These are phyloP conservation scores for Pectinophora gossypiella DNA, from an alignment of 1,140 invertebrate genomes.

Conservation along the genomic window DNA sequence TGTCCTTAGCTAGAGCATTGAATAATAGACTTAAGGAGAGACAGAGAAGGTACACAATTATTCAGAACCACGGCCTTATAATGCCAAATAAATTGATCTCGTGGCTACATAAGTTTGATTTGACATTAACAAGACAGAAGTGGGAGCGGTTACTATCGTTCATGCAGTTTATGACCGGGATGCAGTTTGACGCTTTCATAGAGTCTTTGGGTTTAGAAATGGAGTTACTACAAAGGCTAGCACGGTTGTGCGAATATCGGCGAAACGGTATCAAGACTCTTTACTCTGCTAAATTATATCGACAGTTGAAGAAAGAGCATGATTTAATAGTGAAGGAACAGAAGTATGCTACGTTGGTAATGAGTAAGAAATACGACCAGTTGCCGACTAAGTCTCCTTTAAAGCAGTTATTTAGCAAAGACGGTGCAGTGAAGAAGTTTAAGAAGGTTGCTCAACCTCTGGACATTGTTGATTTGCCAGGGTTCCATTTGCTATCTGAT, in stretches of 20 bases:
- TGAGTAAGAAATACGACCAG: constrained; percentile 54
- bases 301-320: constrained; percentile 79
- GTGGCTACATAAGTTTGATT: constrained; percentile 80
- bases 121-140: constrained; percentile 77
- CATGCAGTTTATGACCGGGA: constrained; percentile 83
- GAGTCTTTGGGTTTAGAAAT: constrained; percentile 84
- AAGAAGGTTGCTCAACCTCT: constrained; percentile 76
- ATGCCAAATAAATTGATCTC: constrained; percentile 79
- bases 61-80: constrained; percentile 88
- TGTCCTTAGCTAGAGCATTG: constrained; percentile 81
- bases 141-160: constrained; percentile 81
- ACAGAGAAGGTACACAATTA: constrained; percentile 81
- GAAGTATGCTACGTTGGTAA: constrained; percentile 59
- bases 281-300: constrained; percentile 80
- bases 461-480: constrained; percentile 85
- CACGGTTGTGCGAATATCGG: constrained; percentile 80
- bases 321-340: constrained; percentile 76
- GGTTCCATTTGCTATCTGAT: constrained; percentile 84
- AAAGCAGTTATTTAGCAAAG: constrained; percentile 25
- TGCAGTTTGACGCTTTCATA: constrained; percentile 86
- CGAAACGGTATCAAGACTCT: constrained; percentile 83
- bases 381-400: constrained; percentile 30
- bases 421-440: constrained; percentile 21
- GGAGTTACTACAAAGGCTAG: constrained; percentile 81
- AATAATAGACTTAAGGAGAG: constrained; percentile 85